These are phyloP conservation scores for Chelon auratus DNA, from an alignment of 2,797 vertebrate genomes.

Conservation along the genomic window DNA sequence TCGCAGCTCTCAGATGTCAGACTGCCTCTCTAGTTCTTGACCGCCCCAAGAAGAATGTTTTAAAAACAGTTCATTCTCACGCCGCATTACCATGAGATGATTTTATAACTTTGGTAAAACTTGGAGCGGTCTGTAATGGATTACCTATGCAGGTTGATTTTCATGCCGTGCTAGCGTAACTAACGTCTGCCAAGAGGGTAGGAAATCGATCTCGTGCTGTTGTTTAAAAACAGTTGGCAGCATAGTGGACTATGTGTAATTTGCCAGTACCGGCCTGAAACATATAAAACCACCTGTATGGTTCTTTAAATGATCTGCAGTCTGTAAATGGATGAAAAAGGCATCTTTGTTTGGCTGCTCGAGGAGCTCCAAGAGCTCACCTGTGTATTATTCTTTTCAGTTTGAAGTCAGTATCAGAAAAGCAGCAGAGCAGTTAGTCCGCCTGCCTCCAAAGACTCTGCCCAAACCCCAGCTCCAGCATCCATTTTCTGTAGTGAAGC, in stretches of 20 bases:
- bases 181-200: conserved; percentile 11
- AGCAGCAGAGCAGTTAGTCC: conserved; percentile 83
- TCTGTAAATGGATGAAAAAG: background rate
- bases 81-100: conserved; percentile 17
- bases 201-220: conserved; percentile 14
- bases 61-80: background rate
- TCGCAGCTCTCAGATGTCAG: conserved; percentile 20
- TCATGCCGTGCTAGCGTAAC: conserved; percentile 17
- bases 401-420: conserved; percentile 84
- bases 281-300: conserved; percentile 30
- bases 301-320: conserved; percentile 22
- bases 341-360: conserved; percentile 16
- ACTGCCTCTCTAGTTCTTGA: conserved; percentile 11
- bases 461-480: conserved; percentile 67
- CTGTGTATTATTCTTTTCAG: conserved; percentile 88
- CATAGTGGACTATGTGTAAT: conserved; percentile 11
- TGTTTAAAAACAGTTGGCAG: conserved; percentile 31
- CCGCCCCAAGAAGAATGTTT: background rate
- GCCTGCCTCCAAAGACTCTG: conserved; percentile 79
- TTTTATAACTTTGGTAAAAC: conserved; percentile 40
- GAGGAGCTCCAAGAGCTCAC: conserved; percentile 58
- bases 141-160: conserved; percentile 32
- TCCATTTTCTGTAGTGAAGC: conserved; percentile 82
- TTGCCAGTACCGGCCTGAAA: conserved; percentile 28
- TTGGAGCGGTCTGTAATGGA: conserved; percentile 21